These are phyloP conservation scores for Cettia cetti DNA, from an alignment of 2,113 vertebrate genomes.

Conservation along the genomic window DNA sequence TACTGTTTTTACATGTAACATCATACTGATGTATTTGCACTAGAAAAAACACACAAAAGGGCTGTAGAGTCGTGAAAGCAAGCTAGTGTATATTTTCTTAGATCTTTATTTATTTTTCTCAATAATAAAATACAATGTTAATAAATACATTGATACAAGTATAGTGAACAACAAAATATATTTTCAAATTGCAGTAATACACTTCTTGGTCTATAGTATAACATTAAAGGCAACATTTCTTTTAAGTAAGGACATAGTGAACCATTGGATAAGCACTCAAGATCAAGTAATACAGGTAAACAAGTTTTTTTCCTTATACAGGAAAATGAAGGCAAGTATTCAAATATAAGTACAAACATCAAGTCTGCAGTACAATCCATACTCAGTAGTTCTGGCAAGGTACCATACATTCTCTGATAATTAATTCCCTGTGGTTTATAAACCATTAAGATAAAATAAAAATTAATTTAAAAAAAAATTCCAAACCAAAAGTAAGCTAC, in stretches of 20 bases:
- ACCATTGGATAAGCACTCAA: constrained; percentile 71
- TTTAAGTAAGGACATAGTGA: constrained; percentile 73
- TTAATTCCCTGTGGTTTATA: constrained; percentile 59
- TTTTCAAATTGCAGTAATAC: constrained; percentile 73
- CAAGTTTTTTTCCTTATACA: constrained; percentile 72
- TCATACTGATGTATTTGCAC: background rate
- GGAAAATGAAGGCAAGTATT: constrained; percentile 80
- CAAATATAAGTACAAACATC: constrained; percentile 75
- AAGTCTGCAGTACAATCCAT: constrained; percentile 68
- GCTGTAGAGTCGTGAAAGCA: constrained; percentile 72
- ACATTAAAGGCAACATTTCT: constrained; percentile 76
- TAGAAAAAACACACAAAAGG: constrained; percentile 74
- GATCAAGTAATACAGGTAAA: constrained; percentile 80
- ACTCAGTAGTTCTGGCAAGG: constrained; percentile 59
- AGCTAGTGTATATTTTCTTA: constrained; percentile 69
- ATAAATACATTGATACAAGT: constrained; percentile 79
- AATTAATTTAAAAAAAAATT: background rate
- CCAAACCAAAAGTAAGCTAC: constrained; percentile 2
- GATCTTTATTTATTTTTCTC: constrained; percentile 78
- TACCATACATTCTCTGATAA: constrained; percentile 64
- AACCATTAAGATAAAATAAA: constrained; percentile 47
- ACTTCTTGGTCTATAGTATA: constrained; percentile 68
- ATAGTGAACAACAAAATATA: constrained; percentile 75
- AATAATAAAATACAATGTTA: constrained; percentile 81
- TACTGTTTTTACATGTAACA: background rate